These are phyloP conservation scores for Lasiommata megera DNA, from an alignment of 2,888 invertebrate genomes.

Conservation along the genomic window DNA sequence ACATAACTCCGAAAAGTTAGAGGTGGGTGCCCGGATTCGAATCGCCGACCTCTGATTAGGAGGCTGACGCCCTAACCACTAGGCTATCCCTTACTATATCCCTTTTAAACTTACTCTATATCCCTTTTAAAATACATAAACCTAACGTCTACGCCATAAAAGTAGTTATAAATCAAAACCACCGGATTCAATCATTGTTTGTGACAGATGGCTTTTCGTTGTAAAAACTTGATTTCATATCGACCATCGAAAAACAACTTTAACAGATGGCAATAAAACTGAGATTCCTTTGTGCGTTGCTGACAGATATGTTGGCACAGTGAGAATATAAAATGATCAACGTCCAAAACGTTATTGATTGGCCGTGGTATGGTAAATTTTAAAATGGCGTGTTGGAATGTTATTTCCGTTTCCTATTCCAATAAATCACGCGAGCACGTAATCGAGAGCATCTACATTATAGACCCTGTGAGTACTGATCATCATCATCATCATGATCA, in stretches of 20 bases:
- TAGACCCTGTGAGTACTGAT: too few species aligned
- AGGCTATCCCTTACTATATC: too few species aligned
- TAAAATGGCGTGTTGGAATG: background rate
- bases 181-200: constrained; percentile 40
- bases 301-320: background rate
- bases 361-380: constrained; percentile 4
- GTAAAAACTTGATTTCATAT: constrained; percentile 15
- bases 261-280: constrained; percentile 9
- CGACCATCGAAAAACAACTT: constrained; percentile 29
- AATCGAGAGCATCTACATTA: too few species aligned
- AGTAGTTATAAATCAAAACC: constrained; percentile 41
- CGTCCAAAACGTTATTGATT: constrained; percentile 8
- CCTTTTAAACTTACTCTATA: background rate
- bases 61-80: too few species aligned
- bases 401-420: background rate
- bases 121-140: constrained; percentile 6
- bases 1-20: too few species aligned
- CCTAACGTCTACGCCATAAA: constrained; percentile 27
- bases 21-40: too few species aligned
- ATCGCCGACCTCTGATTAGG: too few species aligned
- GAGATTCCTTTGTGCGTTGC: constrained; percentile 5
- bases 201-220: constrained; percentile 38
- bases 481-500: too few species aligned
- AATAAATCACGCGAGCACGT: too few species aligned
- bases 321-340: constrained; percentile 15